Base-by-base conservation (phyloP, 2,888 invertebrate genomes). In the Leptopilina drosophilae region DNA sequence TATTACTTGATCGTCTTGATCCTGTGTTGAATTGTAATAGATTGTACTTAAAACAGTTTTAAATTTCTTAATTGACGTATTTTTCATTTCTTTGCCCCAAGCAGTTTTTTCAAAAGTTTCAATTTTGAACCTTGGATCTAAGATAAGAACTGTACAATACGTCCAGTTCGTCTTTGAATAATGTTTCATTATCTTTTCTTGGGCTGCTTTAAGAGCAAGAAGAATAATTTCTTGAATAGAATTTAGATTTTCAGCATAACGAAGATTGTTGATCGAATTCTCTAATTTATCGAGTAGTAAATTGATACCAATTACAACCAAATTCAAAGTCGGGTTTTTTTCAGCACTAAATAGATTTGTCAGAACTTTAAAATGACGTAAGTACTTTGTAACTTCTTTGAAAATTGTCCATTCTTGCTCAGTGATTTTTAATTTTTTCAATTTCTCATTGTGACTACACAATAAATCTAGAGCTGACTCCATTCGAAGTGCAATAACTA, bases 261-360 rank as follows among this genome's bases (percentile, higher is more conserved):
- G 67, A 20, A 81, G 76, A n/a, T 56, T 53, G 40, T 77, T 62
- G 33, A 62, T 73, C 15, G 81, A 77, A n/a, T 64, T 67, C 49
- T 80, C 79, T n/a, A 81, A 80, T 62, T 78, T 77, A 12, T 80
- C 81, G n/a, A 83, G 46, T 3, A 80, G 59, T 26, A 83, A 49
- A 46, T 83, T 69, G 62, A 81, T 75, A 9, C 65, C 77, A 65
- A 80, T 76, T 75, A 83, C 77, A n/a, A 82, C 77, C 26, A 77
- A 49, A 42, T 80, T 80, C 20, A 82, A 62, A 12, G 82, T 80
- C n/a, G 82, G 82, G 82, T 80, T 83, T 79, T 82, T 81, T 76
- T 85, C 82, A 78, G 79, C 81, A 42, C 77, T 81, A 83, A 82
- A 62, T 53, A 77, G 49, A 33, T 77, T 80, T 26, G 81, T 80